These are phyloP conservation scores for Netelia fuscicornis DNA, from an alignment of 2,888 invertebrate species.

Conservation along the genomic window DNA sequence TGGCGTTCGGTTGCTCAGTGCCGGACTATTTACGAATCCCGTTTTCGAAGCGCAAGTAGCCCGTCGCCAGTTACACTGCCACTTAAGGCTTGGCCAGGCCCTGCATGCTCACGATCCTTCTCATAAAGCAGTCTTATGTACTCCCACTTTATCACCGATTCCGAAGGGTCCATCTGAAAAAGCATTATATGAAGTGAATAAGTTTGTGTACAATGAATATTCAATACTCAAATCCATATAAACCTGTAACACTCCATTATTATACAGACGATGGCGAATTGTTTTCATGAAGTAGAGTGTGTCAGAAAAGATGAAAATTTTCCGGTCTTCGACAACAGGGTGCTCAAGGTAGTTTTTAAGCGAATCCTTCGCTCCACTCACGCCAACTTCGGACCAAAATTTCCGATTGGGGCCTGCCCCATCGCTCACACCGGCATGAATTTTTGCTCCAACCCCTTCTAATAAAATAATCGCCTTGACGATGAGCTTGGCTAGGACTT, in stretches of 20 bases:
- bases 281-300: no score
- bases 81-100: constrained; percentile 17
- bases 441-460: constrained; percentile 60
- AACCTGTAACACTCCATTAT: no score
- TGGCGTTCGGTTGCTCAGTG: no score
- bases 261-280: no score
- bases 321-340: constrained; percentile 53
- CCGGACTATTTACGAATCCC: no score
- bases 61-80: no score
- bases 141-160: constrained; percentile 13
- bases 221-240: no score
- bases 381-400: constrained; percentile 66
- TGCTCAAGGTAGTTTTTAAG: constrained; percentile 51
- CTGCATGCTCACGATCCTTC: neutral
- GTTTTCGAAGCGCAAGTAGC: no score
- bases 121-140: constrained; percentile 14
- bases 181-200: no score
- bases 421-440: constrained; percentile 62
- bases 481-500: constrained; percentile 37
- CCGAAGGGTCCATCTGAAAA: constrained; percentile 4
- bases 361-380: constrained; percentile 45
- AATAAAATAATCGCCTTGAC: constrained; percentile 57
- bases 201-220: no score
- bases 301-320: constrained; percentile 37
- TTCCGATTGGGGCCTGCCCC: constrained; percentile 65